Conservation (phyloP, 53 echinoderm and acorn worm species). For the Zoroaster sp. region DNA sequence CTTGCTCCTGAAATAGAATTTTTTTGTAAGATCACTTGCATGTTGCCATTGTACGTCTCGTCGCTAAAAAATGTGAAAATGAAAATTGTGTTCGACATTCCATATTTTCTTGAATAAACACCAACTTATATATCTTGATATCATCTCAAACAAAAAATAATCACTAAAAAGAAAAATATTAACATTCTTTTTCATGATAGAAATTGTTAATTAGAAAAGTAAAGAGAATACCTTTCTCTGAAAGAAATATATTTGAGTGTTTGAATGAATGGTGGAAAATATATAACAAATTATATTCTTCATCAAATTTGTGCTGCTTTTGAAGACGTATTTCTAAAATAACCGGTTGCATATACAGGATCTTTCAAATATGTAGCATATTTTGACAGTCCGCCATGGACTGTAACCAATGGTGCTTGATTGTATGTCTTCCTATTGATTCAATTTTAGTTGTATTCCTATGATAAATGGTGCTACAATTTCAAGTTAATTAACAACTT, state of each 20-base stretch:
- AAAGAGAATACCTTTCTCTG: neutral
- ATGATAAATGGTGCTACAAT: too few relatives aligned
- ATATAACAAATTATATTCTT: neutral
- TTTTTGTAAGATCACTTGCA: neutral
- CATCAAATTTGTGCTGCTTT: neutral
- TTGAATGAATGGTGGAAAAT: neutral
- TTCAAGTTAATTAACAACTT: too few relatives aligned
- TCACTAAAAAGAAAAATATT: too few relatives aligned
- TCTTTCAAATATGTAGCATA: neutral
- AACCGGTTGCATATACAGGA: neutral
- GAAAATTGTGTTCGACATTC: neutral
- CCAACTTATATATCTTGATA: neutral
- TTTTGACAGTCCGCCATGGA: neutral
- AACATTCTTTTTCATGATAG: neutral
- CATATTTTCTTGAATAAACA: neutral
- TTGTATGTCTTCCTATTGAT: too few relatives aligned
- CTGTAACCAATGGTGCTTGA: too few relatives aligned
- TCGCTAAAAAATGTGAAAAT: neutral
- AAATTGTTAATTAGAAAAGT: neutral
- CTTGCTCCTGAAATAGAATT: neutral
- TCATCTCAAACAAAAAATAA: neutral
- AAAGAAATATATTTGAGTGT: neutral
- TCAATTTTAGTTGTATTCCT: too few relatives aligned
- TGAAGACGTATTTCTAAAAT: neutral
- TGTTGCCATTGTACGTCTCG: neutral